Evolutionary conservation across 2,113 vertebrate genomes (phyloP).

Genomic region (Dendropsophus ebraccatus): DNA sequence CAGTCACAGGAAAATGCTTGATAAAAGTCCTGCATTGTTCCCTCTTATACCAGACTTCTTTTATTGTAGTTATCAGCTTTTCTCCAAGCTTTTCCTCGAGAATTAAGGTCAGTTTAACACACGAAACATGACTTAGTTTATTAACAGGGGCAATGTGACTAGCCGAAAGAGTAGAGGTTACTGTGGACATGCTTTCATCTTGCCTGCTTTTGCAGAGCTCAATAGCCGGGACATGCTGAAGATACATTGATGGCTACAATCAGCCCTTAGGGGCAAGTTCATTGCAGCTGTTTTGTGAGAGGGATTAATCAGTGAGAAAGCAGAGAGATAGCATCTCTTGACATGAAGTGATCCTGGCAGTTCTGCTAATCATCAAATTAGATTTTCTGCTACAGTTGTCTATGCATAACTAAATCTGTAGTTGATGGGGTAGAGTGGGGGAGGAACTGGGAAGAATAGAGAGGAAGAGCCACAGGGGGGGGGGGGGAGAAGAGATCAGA

Average conservation of each 20-base stretch:
- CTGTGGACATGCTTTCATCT: slow-evolving; percentile 64
- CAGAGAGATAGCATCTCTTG: slow-evolving; percentile 58
- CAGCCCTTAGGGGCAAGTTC: slow-evolving; percentile 58
- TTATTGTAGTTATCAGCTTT: not conserved
- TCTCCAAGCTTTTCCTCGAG: too few species aligned
- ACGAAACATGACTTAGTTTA: not conserved
- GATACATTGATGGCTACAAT: slow-evolving; percentile 56
- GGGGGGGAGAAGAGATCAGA: slow-evolving; percentile 30
- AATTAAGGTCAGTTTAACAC: slow-evolving; percentile 4
- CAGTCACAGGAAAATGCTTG: not conserved
- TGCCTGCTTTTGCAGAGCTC: slow-evolving; percentile 67
- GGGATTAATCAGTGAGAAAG: slow-evolving; percentile 58
- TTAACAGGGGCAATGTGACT: not conserved
- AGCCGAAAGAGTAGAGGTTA: not conserved
- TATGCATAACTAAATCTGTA: slow-evolving; percentile 59
- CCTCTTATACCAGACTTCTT: not conserved
- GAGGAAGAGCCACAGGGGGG: slow-evolving; percentile 28
- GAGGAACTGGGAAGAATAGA: slow-evolving; percentile 38
- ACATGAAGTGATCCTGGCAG: slow-evolving; percentile 60
- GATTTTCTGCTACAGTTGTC: slow-evolving; percentile 61
- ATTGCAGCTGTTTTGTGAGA: slow-evolving; percentile 58
- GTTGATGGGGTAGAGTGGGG: slow-evolving; percentile 55
- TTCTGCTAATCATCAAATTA: slow-evolving; percentile 59
- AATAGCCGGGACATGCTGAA: slow-evolving; percentile 63
- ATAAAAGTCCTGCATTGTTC: not conserved